Conservation (phyloP, 92 coral and sea anemone genomes). For the Palythoa caribaeorum region DNA sequence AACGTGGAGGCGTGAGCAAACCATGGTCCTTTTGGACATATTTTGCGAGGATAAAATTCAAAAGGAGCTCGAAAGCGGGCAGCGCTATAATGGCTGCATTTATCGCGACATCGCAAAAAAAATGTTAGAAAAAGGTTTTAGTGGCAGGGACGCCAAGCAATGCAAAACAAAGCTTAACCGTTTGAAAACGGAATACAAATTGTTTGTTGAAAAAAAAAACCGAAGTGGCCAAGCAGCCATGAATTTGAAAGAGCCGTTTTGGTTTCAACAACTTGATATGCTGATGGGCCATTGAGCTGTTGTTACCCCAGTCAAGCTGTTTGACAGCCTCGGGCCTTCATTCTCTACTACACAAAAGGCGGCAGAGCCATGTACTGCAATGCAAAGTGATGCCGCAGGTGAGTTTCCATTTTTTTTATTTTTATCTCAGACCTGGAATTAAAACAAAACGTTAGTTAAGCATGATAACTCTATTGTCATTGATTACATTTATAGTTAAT, state of each 20-base stretch:
- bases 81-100: conserved; percentile 13
- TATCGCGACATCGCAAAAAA: background rate
- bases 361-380: background rate
- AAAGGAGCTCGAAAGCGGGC: conserved; percentile 1
- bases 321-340: conserved; percentile 14
- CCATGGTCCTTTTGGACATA: conserved; percentile 10
- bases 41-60: conserved; percentile 4
- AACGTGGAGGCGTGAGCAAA: background rate
- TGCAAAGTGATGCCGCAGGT: background rate
- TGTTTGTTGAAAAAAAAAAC: background rate
- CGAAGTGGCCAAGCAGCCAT: conserved; percentile 19
- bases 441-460: background rate
- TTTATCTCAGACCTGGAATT: conserved; percentile 2
- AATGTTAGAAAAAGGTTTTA: conserved; percentile 1
- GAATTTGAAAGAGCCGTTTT: background rate
- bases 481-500: background rate
- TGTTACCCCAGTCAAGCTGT: conserved; percentile 6
- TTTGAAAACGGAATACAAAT: conserved; percentile 12
- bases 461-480: background rate
- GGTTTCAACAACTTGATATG: background rate
- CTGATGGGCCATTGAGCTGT: background rate
- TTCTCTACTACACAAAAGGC: conserved; percentile 3
- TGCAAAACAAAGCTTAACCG: conserved; percentile 1
- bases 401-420: background rate
- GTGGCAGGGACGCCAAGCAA: conserved; percentile 19